Conservation (phyloP, 92 coral and sea anemone species). For the Epizoanthus scotinus region DNA sequence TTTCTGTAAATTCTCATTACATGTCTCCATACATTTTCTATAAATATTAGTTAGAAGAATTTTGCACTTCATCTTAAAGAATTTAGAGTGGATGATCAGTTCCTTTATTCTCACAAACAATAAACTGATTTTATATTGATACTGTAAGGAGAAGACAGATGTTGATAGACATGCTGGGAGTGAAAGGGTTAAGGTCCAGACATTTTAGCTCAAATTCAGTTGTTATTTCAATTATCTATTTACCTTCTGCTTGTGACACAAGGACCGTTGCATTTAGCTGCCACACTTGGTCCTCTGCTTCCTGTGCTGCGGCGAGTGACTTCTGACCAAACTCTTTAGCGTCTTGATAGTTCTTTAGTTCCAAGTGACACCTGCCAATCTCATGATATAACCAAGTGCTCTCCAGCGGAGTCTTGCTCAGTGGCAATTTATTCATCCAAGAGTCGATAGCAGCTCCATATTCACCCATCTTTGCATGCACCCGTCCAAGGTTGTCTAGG, state of each 20-base stretch:
- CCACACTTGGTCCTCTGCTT: slow-evolving; percentile 96
- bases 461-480: slow-evolving; percentile 86
- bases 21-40: too few relatives aligned
- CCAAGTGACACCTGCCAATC: slow-evolving; percentile 96
- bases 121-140: too few relatives aligned
- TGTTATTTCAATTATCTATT: not conserved
- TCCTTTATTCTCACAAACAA: too few relatives aligned
- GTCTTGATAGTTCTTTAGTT: slow-evolving; percentile 90
- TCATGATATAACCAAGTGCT: slow-evolving; percentile 98
- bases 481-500: slow-evolving; percentile 90
- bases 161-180: too few relatives aligned
- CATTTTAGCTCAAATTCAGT: too few relatives aligned
- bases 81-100: too few relatives aligned
- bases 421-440: slow-evolving; percentile 95
- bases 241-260: slow-evolving; percentile 96
- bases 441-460: slow-evolving; percentile 88
- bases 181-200: too few relatives aligned
- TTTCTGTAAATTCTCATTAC: too few relatives aligned
- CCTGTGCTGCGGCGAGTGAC: slow-evolving; percentile 95
- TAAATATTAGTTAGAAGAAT: too few relatives aligned
- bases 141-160: too few relatives aligned
- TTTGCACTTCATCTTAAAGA: too few relatives aligned
- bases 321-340: slow-evolving; percentile 97
- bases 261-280: slow-evolving; percentile 96
- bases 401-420: slow-evolving; percentile 87